Percentiles rank a stretch among this genome's conserved stretches.
phyloP scores from a whole-genome alignment of 2,888 invertebrate genomes.

The Macaria notata region DNA sequence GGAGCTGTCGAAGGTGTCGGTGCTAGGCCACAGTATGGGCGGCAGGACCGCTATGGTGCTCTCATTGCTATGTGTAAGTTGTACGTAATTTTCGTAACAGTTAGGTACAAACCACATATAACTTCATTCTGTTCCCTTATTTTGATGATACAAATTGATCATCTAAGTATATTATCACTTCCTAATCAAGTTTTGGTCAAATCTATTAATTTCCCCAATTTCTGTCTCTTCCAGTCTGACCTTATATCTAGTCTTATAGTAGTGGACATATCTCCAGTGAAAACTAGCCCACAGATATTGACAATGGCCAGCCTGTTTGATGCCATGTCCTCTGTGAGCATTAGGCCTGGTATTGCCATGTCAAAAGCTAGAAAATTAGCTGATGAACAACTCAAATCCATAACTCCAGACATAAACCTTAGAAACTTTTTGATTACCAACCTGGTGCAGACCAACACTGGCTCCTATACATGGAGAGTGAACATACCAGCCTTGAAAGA shows the following conservation, averaged over 20 bases:
- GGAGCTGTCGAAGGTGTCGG: constrained; percentile 83
- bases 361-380: constrained; percentile 86
- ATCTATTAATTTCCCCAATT: too few relatives aligned
- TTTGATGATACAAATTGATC: too few relatives aligned
- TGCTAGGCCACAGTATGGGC: constrained; percentile 98
- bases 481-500: constrained; percentile 88
- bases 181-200: too few relatives aligned
- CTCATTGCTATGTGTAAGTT: constrained; percentile 85
- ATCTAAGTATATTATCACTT: too few relatives aligned
- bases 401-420: constrained; percentile 82
- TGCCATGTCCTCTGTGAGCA: constrained; percentile 83
- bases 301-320: constrained; percentile 85
- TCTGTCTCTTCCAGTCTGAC: constrained; percentile 73
- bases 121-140: too few relatives aligned
- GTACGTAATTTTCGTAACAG: constrained; percentile 47
- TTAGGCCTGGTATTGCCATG: constrained; percentile 84
- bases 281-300: constrained; percentile 83
- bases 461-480: constrained; percentile 88
- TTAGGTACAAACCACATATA: neutral
- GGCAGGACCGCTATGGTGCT: constrained; percentile 95
- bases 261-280: constrained; percentile 87
- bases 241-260: constrained; percentile 85
- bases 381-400: constrained; percentile 83
- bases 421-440: constrained; percentile 93
- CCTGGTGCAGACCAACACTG: constrained; percentile 85